Evolutionary conservation across 92 coral and sea anemone species (phyloP), one percentile per base, ranked within the genome.

Genomic region (Epizoanthus illoricatus): DNA sequence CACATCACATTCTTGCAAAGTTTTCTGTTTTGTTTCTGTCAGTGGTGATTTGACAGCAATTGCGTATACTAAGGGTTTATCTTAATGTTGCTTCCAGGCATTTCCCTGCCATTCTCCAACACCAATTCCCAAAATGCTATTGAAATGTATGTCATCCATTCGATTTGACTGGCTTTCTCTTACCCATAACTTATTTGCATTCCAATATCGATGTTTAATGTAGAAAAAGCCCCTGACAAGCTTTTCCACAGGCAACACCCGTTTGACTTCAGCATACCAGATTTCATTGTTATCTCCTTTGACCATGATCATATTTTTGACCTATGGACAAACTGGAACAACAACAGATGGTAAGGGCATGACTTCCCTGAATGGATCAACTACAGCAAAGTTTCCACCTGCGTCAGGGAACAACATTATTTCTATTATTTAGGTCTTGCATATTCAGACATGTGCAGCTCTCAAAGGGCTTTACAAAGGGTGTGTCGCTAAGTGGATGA

Each of bases 401-500:
- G 41, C 80, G 71, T 84, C 69, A 49, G 91, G 91, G 66, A 72
- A 84, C 20, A 88, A 85, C 88, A 84, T 88, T 36, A 88, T 84
- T 84, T 88, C 83, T 61, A 88, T 88, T 88, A 15, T 79, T 75
- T 18, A 88, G 41, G 66, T 88, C 88, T 78, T 80, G 71, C 18
- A 88, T 78, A 56, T 68, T 70, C 64, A 88, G 80, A 69, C 78
- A 63, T 82, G 76, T 76, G 55, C 79, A 58, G 79, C 65, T 79
- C 47, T 65, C 85, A 74, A 84, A 88, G 80, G 91, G 88, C 80
- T 88, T 80, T 16, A 88, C 87, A 84, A 70, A 76, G 73, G 56
- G 79, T 54, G 88, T 84, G 86, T 88, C 91, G 79, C 91, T 84
- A 33, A 84, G 39, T 71, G 88, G 85, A 57, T 88, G 91, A 79